These are phyloP conservation scores for Stegostoma tigrinum DNA, from an alignment of 2,113 vertebrate genomes.

Conservation along the genomic window DNA sequence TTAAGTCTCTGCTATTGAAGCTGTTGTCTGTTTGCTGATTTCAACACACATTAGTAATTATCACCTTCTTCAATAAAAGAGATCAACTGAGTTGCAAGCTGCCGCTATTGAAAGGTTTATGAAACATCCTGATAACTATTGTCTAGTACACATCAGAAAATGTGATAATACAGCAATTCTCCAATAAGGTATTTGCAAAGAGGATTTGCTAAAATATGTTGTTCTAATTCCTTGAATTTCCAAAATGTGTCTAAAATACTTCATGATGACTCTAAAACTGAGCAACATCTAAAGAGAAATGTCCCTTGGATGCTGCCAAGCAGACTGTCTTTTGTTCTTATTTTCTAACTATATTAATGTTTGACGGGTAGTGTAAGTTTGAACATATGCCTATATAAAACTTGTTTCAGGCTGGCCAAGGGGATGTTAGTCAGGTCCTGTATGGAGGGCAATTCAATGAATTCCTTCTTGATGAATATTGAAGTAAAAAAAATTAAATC, in stretches of 20 bases:
- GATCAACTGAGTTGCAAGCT: neutral
- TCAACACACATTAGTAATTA: neutral
- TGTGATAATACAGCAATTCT: neutral
- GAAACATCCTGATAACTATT: too few relatives aligned
- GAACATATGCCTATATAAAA: neutral
- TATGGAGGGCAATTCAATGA: neutral
- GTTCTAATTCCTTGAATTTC: neutral
- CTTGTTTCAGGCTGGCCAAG: neutral
- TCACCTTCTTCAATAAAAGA: neutral
- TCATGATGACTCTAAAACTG: slow-evolving; percentile 6
- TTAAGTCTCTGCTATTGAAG: neutral
- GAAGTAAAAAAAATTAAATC: neutral
- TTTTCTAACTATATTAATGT: neutral
- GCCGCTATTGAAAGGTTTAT: neutral
- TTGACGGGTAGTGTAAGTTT: too few relatives aligned
- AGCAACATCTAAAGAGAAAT: neutral
- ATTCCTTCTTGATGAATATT: neutral
- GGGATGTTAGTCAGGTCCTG: neutral
- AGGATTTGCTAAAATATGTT: neutral
- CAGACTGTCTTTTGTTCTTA: neutral
- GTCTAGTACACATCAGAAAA: neutral
- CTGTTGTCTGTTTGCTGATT: neutral
- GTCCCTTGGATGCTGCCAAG: neutral
- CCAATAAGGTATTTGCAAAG: too few relatives aligned
- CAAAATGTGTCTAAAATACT: neutral